Base-by-base conservation (phyloP, 2,888 invertebrate genomes). In the Venusia cambrica region DNA sequence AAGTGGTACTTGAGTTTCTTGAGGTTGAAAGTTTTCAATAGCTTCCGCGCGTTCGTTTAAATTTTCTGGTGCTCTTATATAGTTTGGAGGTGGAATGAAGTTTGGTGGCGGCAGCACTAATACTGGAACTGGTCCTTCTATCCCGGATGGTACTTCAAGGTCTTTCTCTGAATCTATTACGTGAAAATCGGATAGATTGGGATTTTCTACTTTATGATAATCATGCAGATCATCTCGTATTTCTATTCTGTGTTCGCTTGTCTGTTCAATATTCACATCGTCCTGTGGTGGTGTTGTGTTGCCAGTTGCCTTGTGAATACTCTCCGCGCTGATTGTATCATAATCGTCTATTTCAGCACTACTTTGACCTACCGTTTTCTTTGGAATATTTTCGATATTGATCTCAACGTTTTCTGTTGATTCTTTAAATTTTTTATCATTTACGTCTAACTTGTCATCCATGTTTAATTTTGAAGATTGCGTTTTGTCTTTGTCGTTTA, bases 81-180 rank as follows among this genome's bases (percentile, higher is more conserved):
- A 19, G n/a, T 41, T 41, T 8, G 44, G 38, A 2, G 53, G 51
- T 9, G 49, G 46, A 5, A 57, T 29, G 13, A 64, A 78, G 31
- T 65, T 58, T 0, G 59, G 54, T 1, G 87, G 87, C 1, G 88
- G 88, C 12, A 79, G 42, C 1, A 75, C 74, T 1, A 73, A 47
- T 0, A 68, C 57, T 0, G 87, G 83, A 1, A 77, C 49, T 0
- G 85, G 85, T 0, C 88, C 88, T 58, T 88, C 88, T 0, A 81
- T 19, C 0, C 88, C 87, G 0, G 67, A 50, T 0, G 89, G 89
- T 0, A 87, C 76, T 18, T 87, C 87, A 32, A 88, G 57, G 56
- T 89, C 88, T 40, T 66, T 76, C 1, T 84, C 87, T 1, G 73
- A 56, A 40, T 87, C 73, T 43, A 88, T 75, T 1, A 88, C 69